Evolutionary conservation across 2,797 vertebrate genomes (phyloP).

Genomic region (Channallabes apus): DNA sequence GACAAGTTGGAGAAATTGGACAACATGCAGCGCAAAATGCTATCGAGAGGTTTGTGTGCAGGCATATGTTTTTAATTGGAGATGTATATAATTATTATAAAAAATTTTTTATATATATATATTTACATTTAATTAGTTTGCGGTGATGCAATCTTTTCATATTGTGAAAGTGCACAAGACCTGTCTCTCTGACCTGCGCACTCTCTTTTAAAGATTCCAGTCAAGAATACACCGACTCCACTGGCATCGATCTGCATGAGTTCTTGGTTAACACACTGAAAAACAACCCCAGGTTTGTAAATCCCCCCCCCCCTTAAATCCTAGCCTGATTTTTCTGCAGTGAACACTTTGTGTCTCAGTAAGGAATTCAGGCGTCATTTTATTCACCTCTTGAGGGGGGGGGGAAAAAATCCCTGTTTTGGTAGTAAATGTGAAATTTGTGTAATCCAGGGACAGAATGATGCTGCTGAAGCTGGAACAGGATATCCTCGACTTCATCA

Average conservation of each 20-base stretch:
- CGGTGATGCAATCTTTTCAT: not conserved
- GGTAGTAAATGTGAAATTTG: not conserved
- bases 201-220: slow-evolving; percentile 86
- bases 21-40: slow-evolving; percentile 82
- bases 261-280: slow-evolving; percentile 98
- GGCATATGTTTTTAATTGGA: too few relatives aligned
- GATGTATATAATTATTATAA: too few relatives aligned
- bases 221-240: slow-evolving; percentile 98
- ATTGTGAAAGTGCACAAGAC: not conserved
- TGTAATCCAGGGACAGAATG: slow-evolving; percentile 88
- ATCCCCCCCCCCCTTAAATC: too few relatives aligned
- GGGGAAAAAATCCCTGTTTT: not conserved
- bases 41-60: slow-evolving; percentile 82
- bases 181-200: not conserved
- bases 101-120: too few relatives aligned
- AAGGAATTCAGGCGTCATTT: not conserved
- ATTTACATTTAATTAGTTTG: not conserved
- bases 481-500: slow-evolving; percentile 99
- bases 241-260: slow-evolving; percentile 97
- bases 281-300: slow-evolving; percentile 91
- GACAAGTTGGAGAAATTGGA: slow-evolving; percentile 70
- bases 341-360: not conserved
- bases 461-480: slow-evolving; percentile 99
- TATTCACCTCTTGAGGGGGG: not conserved
- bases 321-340: too few relatives aligned